Evolutionary conservation across 1,140 invertebrate species (phyloP), one percentile per base, ranked within the genome.

Genomic region (Monomorium pharaonis): DNA sequence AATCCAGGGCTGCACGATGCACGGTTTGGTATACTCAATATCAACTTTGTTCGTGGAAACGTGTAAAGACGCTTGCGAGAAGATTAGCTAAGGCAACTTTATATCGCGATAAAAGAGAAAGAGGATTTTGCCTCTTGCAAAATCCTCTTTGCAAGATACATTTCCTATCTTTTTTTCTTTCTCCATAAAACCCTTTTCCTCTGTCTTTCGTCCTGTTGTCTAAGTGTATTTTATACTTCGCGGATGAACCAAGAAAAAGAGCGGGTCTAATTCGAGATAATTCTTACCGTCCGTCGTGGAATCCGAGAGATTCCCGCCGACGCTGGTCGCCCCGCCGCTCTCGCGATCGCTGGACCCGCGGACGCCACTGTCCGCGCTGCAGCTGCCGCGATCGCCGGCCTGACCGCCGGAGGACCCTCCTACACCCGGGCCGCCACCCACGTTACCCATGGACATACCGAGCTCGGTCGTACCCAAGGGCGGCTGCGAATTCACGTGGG

Each of bases 311-410:
- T 98, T 98, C 49, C 97, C 97, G 49, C 97, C 96, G 42, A 96
- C 96, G 58, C 97, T 97, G 42, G 97, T 97, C 2, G 97, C 97
- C 10, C 97, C 96, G 12, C 95, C 97, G 88, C 97, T 97, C 91
- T 97, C 97, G 30, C 97, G 94, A 92, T 98, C 98, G 89, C 97
- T 98, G 92, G 97, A 98, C 69, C 98, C 97, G 88, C 97, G 95
- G 1, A 98, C 97, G 24, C 97, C 98, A 24, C 97, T 98, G 93
- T 98, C 98, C n/a, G 98, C 98, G 90, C 97, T 98, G 94, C 97
- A 98, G 91, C 97, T 98, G 75, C 97, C 97, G 56, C 98, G 95
- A 92, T 98, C 98, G 1, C 97, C 97, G 3, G 97, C 94, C 76
- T 95, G 94, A 1, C 94, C 94, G 14, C 92, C 91, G 54, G 87